Evolutionary conservation across 2,888 invertebrate genomes (phyloP), one percentile per base, ranked within the genome.

Genomic region (Microplitis deprimator): DNA sequence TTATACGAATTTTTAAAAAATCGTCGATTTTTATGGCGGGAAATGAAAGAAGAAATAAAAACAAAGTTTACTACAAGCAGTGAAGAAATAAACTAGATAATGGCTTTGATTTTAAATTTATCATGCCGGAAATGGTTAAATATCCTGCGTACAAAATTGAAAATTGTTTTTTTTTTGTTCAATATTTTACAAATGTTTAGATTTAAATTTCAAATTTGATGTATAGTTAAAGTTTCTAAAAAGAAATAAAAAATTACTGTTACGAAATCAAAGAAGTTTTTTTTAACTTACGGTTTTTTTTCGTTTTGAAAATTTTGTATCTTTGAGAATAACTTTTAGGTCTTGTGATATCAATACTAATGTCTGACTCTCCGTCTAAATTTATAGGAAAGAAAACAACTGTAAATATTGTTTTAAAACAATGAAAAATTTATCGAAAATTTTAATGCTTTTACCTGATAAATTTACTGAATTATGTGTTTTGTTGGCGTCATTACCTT

Each of bases 271-370:
- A 29, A 4, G 4, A 29, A 29, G 29, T 29, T 29, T 71, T 6
- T 72, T 74, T 50, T 16, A 79, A 84, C 86, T 85, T 82, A 89
- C 89, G 81, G 80, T 76, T 85, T 73, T 89, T 89, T 77, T 89
- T 89, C 4, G 85, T 78, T 78, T 88, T 89, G 20, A 82, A 80
- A 20, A 87, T 79, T 78, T 84, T 85, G 29, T 92, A 92, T 81
- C 93, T 90, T 39, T 92, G 93, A 0, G 92, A 92, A n/a, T 68
- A 40, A 16, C 91, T 91, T 82, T 92, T 90, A 83, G 92, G 92
- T 77, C 91, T 85, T 65, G 91, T 91, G 0, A 92, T 90, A 82
- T 92, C 92, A 68, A 87, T 80, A 77, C 89, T 88, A 77, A 87
- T 88, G 70, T 89, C 89, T 6, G 89, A 89, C 79, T 89, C 89